Percentiles rank a stretch among this genome's conserved stretches.
Conservation (phyloP, 2,113 vertebrate genomes). For the Salvelinus alpinus region DNA sequence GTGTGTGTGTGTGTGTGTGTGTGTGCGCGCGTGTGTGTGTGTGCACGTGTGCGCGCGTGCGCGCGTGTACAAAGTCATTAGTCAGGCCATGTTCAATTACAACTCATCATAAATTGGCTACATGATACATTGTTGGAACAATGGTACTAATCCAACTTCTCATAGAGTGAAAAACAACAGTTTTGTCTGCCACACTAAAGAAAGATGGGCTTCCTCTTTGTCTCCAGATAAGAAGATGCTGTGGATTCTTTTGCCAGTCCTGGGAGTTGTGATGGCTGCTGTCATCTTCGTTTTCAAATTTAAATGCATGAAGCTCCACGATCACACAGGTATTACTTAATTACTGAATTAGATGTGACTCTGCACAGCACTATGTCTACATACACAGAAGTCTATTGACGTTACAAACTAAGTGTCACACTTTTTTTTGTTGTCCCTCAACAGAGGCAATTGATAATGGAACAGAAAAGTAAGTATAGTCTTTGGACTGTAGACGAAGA, state of each 20-base stretch:
- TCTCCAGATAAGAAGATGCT: constrained; percentile 57
- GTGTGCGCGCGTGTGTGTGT: too few relatives aligned
- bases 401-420: background rate
- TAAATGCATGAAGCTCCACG: constrained; percentile 63
- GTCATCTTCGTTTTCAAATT: constrained; percentile 50
- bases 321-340: constrained; percentile 57
- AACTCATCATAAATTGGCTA: background rate
- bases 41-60: too few relatives aligned
- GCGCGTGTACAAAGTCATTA: background rate
- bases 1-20: too few relatives aligned
- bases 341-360: background rate
- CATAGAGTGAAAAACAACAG: background rate
- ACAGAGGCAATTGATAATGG: constrained; percentile 69
- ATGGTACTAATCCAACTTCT: background rate
- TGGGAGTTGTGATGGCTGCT: constrained; percentile 19
- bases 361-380: background rate
- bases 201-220: background rate
- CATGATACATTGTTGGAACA: background rate
- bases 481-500: background rate
- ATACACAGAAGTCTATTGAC: background rate
- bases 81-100: background rate
- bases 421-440: background rate
- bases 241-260: constrained; percentile 57
- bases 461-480: constrained; percentile 73
- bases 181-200: background rate